Evolutionary conservation across 2,888 invertebrate species (phyloP).

Genomic region (Euspilapteryx auroguttella): DNA sequence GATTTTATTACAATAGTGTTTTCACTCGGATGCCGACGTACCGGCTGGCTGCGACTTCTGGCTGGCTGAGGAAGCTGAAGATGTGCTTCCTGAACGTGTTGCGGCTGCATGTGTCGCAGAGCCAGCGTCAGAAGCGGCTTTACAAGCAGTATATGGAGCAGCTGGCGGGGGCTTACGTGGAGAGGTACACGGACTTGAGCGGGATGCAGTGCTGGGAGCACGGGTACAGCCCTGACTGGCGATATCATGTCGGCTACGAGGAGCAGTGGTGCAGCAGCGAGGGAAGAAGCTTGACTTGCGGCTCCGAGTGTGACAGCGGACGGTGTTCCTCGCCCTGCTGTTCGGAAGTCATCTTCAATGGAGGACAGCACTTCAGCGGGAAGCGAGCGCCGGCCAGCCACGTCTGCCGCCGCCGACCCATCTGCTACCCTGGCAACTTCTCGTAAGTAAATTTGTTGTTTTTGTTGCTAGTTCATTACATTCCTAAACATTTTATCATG

Average conservation of each 20-base stretch:
- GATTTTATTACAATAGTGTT: no score
- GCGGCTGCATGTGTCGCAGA: slow-evolving; percentile 55
- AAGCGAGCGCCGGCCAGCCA: slow-evolving; percentile 25
- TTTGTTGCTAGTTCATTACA: no score
- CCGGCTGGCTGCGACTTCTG: slow-evolving; percentile 24
- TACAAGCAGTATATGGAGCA: slow-evolving; percentile 56
- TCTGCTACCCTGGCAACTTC: slow-evolving; percentile 48
- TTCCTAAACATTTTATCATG: no score
- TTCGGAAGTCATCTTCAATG: slow-evolving; percentile 55
- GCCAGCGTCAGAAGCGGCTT: slow-evolving; percentile 46
- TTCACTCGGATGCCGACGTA: slow-evolving; percentile 30
- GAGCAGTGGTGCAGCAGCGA: slow-evolving; percentile 33
- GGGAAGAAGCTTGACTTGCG: slow-evolving; percentile 26
- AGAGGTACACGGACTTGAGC: slow-evolving; percentile 35
- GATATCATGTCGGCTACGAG: slow-evolving; percentile 29
- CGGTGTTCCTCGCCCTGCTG: slow-evolving; percentile 52
- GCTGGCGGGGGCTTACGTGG: slow-evolving; percentile 44
- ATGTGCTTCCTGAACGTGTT: slow-evolving; percentile 64
- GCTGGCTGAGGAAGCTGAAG: slow-evolving; percentile 20
- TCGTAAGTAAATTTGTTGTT: no score
- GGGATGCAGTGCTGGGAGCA: slow-evolving; percentile 26
- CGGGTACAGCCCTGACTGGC: slow-evolving; percentile 35
- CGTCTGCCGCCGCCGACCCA: slow-evolving; percentile 24
- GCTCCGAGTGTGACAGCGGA: slow-evolving; percentile 43
- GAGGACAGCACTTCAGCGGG: slow-evolving; percentile 46